Conservation (phyloP, 37 sponge, comb jelly and placozoan species). For the Beroe forskalii region DNA sequence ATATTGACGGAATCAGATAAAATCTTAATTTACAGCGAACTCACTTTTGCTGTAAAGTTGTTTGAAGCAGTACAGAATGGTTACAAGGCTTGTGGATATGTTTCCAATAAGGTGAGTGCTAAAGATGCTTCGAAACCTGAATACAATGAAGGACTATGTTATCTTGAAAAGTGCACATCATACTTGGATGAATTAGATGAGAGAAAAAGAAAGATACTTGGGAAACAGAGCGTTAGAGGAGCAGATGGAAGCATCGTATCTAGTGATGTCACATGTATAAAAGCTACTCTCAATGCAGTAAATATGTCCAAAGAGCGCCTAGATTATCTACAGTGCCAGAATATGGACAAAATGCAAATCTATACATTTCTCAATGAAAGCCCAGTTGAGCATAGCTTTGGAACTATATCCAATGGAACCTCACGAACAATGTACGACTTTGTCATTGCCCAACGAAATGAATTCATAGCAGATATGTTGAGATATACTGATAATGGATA, state of each 20-base stretch:
- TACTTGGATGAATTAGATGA: not conserved
- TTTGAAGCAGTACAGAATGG: slow-evolving; percentile 1
- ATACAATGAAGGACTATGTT: not conserved
- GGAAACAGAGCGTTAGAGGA: not conserved
- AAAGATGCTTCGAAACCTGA: not conserved
- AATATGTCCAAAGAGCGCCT: not conserved
- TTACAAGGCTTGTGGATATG: not conserved
- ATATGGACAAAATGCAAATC: not conserved
- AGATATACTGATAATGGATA: not conserved
- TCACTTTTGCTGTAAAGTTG: not conserved
- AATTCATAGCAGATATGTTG: not conserved
- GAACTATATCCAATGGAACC: not conserved
- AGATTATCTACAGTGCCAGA: not conserved
- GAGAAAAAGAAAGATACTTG: not conserved
- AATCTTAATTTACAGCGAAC: not conserved
- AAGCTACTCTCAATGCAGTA: not conserved
- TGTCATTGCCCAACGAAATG: not conserved
- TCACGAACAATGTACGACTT: not conserved
- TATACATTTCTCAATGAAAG: not conserved
- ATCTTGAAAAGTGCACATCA: not conserved
- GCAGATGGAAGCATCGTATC: not conserved
- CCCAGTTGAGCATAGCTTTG: not conserved
- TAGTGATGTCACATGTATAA: not conserved
- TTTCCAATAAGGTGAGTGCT: not conserved
- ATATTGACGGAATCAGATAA: not conserved